Conservation (phyloP, 2,797 vertebrate species). For the Salmo trutta region DNA sequence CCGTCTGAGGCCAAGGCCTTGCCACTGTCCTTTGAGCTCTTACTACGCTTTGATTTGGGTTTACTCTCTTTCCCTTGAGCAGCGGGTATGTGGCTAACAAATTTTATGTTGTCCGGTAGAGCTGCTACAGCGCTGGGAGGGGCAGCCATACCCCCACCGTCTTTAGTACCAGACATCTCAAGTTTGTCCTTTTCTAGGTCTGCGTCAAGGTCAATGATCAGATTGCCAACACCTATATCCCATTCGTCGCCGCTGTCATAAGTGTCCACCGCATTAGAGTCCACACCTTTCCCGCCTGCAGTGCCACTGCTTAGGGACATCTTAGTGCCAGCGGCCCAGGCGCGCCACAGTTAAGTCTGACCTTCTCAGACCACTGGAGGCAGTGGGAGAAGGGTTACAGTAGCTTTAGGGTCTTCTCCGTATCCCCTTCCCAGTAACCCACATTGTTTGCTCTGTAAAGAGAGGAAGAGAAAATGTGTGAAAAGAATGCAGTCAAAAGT, state of each 20-base stretch:
- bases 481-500: not conserved
- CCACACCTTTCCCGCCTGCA: conserved; percentile 99
- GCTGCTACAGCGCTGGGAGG: conserved; percentile 87
- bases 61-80: conserved; percentile 90
- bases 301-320: conserved; percentile 99
- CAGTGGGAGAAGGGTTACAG: conserved; percentile 43
- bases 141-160: conserved; percentile 85
- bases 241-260: conserved; percentile 99
- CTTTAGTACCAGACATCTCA: conserved; percentile 96
- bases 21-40: conserved; percentile 89
- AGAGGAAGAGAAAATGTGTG: conserved; percentile 13
- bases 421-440: conserved; percentile 69
- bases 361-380: conserved; percentile 63
- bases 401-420: conserved; percentile 58
- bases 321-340: conserved; percentile 92
- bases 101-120: conserved; percentile 94
- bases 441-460: conserved; percentile 75
- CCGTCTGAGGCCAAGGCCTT: conserved; percentile 83
- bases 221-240: conserved; percentile 98
- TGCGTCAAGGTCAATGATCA: conserved; percentile 98
- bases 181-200: conserved; percentile 98
- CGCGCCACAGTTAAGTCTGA: conserved; percentile 67
- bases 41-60: conserved; percentile 93
- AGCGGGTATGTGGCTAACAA: conserved; percentile 86
- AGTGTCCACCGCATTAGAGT: conserved; percentile 95